Conservation (phyloP, 2,888 invertebrate genomes). For the Eurytoma adleriae region DNA sequence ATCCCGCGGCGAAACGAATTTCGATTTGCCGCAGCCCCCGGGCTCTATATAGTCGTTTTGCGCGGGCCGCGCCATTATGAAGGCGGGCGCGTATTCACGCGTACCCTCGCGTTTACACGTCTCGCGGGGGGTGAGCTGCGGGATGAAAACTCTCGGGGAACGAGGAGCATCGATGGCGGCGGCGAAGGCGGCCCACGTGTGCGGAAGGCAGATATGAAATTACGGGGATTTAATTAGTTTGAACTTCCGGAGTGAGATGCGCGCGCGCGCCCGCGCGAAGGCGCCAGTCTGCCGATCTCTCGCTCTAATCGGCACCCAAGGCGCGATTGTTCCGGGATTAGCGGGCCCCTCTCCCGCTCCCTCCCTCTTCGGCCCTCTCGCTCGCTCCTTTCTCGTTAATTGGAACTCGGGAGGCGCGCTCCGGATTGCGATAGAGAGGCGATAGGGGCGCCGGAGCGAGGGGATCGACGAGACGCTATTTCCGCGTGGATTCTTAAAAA, state of each 20-base stretch:
- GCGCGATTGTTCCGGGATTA: constrained; percentile 74
- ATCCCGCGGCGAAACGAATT: not conserved
- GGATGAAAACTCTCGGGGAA: constrained; percentile 41
- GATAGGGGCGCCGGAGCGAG: not conserved
- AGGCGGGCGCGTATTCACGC: not conserved
- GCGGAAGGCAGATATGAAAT: constrained; percentile 75
- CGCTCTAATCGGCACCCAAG: constrained; percentile 69
- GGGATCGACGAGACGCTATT: constrained; percentile 45
- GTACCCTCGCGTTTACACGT: not conserved
- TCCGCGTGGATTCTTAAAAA: constrained; percentile 54
- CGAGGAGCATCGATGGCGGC: constrained; percentile 50
- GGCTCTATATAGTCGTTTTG: constrained; percentile 40
- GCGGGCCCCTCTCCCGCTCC: constrained; percentile 39
- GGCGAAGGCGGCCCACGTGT: constrained; percentile 63
- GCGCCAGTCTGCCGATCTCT: constrained; percentile 57
- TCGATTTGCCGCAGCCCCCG: not conserved
- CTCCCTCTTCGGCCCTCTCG: constrained; percentile 20
- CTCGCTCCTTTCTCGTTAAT: constrained; percentile 65
- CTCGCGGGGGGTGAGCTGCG: not conserved
- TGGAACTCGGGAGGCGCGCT: constrained; percentile 63
- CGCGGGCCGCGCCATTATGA: constrained; percentile 3
- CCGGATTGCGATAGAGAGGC: constrained; percentile 35
- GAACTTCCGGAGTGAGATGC: constrained; percentile 66
- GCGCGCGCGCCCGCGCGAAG: constrained; percentile 56
- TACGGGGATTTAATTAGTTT: constrained; percentile 75